These are phyloP conservation scores for Electrophaes corylata DNA, from an alignment of 2,888 invertebrate genomes.

Conservation along the genomic window DNA sequence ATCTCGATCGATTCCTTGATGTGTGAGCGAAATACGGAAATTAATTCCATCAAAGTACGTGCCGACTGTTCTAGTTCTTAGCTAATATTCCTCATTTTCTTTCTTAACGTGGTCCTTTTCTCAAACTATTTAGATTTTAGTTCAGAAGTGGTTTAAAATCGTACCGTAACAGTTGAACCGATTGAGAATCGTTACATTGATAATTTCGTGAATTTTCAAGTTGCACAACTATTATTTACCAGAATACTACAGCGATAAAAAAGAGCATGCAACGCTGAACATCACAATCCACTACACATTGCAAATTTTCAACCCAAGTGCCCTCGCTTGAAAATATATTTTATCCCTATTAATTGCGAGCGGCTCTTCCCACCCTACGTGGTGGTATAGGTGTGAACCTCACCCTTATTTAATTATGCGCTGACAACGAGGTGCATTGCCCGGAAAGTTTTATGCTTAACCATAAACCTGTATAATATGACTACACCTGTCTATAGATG, in stretches of 20 bases:
- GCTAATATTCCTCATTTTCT: not conserved
- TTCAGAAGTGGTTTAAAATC: too few species aligned
- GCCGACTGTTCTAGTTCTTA: not conserved
- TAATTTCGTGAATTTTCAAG: too few species aligned
- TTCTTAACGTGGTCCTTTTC: not conserved
- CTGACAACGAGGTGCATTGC: slow-evolving; percentile 56
- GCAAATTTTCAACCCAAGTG: slow-evolving; percentile 14
- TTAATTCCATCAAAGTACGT: not conserved
- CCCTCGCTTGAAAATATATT: slow-evolving; percentile 18
- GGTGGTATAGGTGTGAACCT: slow-evolving; percentile 43
- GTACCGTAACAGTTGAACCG: not conserved
- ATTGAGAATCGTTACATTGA: not conserved
- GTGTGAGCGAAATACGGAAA: not conserved
- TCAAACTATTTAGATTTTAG: too few species aligned
- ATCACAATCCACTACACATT: slow-evolving; percentile 17
- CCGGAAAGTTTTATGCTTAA: slow-evolving; percentile 52
- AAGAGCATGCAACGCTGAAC: slow-evolving; percentile 1
- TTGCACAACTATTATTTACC: not conserved
- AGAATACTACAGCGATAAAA: not conserved
- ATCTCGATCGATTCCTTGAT: slow-evolving; percentile 10
- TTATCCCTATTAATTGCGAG: slow-evolving; percentile 38
- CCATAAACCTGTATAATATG: slow-evolving; percentile 9
- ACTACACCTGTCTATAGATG: not conserved
- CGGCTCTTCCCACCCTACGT: slow-evolving; percentile 26
- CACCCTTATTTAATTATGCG: slow-evolving; percentile 64